phyloP scores from a whole-genome alignment of 2,888 invertebrate species.

The Leuctra nigra region DNA sequence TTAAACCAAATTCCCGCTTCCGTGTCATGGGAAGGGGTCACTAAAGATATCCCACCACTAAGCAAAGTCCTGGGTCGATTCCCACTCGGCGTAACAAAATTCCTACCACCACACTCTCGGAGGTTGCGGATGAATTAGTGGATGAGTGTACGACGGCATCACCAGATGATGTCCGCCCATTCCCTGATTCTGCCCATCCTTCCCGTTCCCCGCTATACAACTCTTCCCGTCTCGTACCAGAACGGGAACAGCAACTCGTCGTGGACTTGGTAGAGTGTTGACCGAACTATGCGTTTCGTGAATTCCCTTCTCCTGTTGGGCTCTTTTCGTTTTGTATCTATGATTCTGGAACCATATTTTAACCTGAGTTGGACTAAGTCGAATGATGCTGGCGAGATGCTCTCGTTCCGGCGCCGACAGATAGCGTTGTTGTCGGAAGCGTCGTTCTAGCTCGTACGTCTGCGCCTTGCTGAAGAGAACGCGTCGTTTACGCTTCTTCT shows the following conservation, averaged over 20 bases:
- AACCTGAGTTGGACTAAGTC: slow-evolving; percentile 90
- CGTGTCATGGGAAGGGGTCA: too few species aligned
- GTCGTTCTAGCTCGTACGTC: slow-evolving; percentile 89
- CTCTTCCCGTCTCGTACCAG: slow-evolving; percentile 92
- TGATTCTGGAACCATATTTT: slow-evolving; percentile 99
- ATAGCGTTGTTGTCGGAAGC: slow-evolving; percentile 94
- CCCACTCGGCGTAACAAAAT: too few species aligned
- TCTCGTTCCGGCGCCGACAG: slow-evolving; percentile 96
- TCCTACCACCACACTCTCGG: slow-evolving; percentile 42
- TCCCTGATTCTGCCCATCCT: slow-evolving; percentile 19
- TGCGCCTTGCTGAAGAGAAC: slow-evolving; percentile 97
- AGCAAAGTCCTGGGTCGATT: too few species aligned
- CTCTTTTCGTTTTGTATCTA: slow-evolving; percentile 97
- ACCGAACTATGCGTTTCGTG: slow-evolving; percentile 49
- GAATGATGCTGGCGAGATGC: slow-evolving; percentile 89
- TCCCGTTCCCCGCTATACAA: slow-evolving; percentile 50
- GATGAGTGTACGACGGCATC: slow-evolving; percentile 38
- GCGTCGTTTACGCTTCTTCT: slow-evolving; percentile 90
- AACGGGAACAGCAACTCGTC: slow-evolving; percentile 91
- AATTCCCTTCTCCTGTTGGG: slow-evolving; percentile 85
- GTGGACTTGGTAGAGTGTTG: slow-evolving; percentile 43
- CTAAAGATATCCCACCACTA: too few species aligned
- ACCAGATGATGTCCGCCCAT: slow-evolving; percentile 29
- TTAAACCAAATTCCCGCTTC: too few species aligned
- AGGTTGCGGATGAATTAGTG: slow-evolving; percentile 41